A percentile compares a stretch with the other conserved stretches of the same genome.
phyloP scores from a whole-genome alignment of 2,113 vertebrate species.

The Pimephales promelas region DNA sequence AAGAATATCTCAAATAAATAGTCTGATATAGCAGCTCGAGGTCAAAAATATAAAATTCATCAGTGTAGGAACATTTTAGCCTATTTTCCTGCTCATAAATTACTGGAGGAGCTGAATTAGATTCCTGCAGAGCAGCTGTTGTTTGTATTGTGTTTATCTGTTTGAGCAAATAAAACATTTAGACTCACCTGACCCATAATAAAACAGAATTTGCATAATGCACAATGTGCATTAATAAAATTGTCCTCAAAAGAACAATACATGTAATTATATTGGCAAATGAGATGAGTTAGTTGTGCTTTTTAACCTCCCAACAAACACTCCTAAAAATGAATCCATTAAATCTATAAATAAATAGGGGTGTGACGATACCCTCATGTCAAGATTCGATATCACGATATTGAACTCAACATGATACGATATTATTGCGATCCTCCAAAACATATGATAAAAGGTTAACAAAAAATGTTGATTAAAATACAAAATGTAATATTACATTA shows the following conservation, averaged over 20 bases:
- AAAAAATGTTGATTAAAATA: too few species aligned
- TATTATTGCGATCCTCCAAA: too few species aligned
- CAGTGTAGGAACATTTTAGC: background rate
- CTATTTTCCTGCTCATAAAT: background rate
- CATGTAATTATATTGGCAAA: slow-evolving; percentile 43
- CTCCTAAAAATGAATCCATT: background rate
- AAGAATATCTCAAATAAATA: background rate
- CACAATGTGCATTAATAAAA: slow-evolving; percentile 19
- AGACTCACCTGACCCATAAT: background rate
- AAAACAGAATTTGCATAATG: background rate
- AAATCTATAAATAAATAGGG: too few species aligned
- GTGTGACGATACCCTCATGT: too few species aligned
- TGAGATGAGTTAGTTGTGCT: background rate
- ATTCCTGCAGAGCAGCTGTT: background rate
- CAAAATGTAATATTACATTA: too few species aligned
- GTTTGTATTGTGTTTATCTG: background rate
- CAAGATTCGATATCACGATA: too few species aligned
- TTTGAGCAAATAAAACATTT: background rate
- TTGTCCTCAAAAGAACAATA: background rate
- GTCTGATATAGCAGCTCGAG: background rate
- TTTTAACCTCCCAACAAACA: slow-evolving; percentile 5
- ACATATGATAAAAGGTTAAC: too few species aligned
- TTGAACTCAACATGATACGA: too few species aligned
- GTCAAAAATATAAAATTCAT: background rate
- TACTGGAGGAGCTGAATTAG: background rate